phyloP scores from a whole-genome alignment of 2,797 vertebrate genomes.

The Paratrypauchen microcephalus region DNA sequence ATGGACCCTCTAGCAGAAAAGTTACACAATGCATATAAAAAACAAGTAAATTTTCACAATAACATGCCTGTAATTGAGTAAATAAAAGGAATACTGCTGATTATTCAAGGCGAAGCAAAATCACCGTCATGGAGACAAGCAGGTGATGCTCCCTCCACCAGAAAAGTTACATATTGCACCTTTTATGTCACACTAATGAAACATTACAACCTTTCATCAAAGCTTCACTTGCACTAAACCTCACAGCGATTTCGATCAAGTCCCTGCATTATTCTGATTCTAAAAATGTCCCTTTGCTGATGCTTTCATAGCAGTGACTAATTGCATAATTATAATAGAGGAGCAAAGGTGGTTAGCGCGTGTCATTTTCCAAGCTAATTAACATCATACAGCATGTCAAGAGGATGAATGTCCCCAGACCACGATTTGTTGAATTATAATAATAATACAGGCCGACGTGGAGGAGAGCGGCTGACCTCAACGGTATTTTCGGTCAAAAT shows the following conservation, averaged over 20 bases:
- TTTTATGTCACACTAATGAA: not conserved
- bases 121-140: too few species aligned
- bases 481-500: not conserved
- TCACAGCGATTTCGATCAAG: not conserved
- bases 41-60: too few species aligned
- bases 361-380: slow-evolving; percentile 6
- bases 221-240: not conserved
- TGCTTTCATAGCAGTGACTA: slow-evolving; percentile 8
- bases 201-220: not conserved
- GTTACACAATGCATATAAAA: too few species aligned
- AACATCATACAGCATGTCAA: slow-evolving; percentile 6
- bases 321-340: slow-evolving; percentile 31
- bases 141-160: too few species aligned
- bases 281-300: slow-evolving; percentile 19
- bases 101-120: too few species aligned
- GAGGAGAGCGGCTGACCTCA: not conserved
- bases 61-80: too few species aligned
- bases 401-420: not conserved
- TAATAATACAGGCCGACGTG: slow-evolving; percentile 1
- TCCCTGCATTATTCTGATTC: slow-evolving; percentile 26
- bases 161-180: too few species aligned
- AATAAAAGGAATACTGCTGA: too few species aligned
- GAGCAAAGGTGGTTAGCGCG: not conserved
- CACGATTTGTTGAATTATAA: slow-evolving; percentile 4
- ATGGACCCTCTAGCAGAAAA: too few species aligned